Evolutionary conservation across 2,797 vertebrate species (phyloP).

Genomic region (Enoplosus armatus): DNA sequence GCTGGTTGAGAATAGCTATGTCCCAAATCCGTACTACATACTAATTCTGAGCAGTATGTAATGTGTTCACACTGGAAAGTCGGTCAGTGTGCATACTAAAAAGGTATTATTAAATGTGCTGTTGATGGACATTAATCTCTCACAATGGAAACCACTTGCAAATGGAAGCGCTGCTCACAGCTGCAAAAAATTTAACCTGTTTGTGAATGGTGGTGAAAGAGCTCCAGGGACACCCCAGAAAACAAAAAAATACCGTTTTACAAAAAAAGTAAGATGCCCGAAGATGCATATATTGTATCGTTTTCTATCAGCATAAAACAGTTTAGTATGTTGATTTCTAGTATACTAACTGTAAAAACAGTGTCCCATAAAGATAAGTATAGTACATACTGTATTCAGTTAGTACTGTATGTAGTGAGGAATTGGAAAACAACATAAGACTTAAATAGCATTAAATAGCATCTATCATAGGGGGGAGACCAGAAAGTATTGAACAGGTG

Average conservation of each 20-base stretch:
- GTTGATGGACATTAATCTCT: slow-evolving; percentile 25
- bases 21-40: background rate
- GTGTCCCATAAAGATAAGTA: too few relatives aligned
- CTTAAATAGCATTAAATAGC: background rate
- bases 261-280: background rate
- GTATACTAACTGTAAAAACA: background rate
- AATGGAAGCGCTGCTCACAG: background rate
- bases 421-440: background rate
- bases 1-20: background rate
- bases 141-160: slow-evolving; percentile 13
- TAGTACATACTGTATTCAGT: too few relatives aligned
- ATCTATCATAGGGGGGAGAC: background rate
- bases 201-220: background rate
- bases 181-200: background rate
- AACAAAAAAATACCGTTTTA: background rate
- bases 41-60: background rate
- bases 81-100: slow-evolving; percentile 8
- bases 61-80: slow-evolving; percentile 6
- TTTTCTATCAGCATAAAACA: background rate
- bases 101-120: slow-evolving; percentile 28
- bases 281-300: background rate
- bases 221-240: background rate
- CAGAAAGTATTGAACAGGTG: background rate
- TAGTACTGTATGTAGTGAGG: background rate
- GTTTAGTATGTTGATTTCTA: background rate